Percentiles rank a stretch among this genome's conserved stretches.
Conservation (phyloP, 2,888 invertebrate species). For the Uloborus plumipes region DNA sequence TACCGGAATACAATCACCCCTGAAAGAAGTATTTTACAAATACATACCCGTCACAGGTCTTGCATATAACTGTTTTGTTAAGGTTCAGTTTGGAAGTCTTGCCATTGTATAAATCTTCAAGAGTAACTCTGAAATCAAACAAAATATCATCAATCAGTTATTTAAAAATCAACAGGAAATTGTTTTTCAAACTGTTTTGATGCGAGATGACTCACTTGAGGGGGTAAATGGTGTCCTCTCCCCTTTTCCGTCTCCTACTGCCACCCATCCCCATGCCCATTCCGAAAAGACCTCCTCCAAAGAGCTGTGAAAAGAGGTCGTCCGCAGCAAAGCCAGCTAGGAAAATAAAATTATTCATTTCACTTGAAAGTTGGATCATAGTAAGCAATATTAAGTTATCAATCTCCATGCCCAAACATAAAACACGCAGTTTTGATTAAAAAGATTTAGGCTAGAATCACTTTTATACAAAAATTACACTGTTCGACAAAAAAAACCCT, state of each 20-base stretch:
- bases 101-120: conserved; percentile 93
- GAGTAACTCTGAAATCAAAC: conserved; percentile 77
- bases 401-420: too few species aligned
- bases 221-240: conserved; percentile 87
- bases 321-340: conserved; percentile 71
- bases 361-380: neutral
- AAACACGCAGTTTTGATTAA: too few species aligned
- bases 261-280: conserved; percentile 71
- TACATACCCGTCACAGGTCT: conserved; percentile 80
- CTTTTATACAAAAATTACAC: too few species aligned
- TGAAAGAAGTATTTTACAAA: neutral
- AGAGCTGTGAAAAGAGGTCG: conserved; percentile 80
- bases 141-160: neutral
- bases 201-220: conserved; percentile 75
- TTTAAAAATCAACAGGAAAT: too few species aligned
- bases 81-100: conserved; percentile 86
- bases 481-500: too few species aligned
- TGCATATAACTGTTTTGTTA: conserved; percentile 86
- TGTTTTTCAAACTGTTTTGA: neutral
- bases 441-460: too few species aligned
- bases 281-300: conserved; percentile 75
- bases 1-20: neutral
- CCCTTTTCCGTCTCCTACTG: conserved; percentile 76
- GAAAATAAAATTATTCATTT: neutral
- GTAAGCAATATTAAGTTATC: too few species aligned